Evolutionary conservation across 2,113 vertebrate species (phyloP), one percentile per base, ranked within the genome.

Genomic region (Proterorhinus semilunaris): DNA sequence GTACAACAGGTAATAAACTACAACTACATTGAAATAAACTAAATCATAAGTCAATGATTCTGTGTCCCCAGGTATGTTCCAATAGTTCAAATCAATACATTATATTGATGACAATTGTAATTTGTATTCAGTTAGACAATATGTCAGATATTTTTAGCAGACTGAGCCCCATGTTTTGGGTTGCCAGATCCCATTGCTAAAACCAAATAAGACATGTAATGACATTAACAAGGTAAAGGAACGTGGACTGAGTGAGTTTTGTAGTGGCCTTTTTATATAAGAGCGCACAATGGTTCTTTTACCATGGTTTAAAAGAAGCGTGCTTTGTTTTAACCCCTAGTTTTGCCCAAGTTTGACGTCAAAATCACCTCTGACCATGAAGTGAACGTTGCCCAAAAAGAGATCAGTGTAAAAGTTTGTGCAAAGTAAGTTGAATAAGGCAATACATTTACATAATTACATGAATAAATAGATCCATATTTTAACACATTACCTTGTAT

Each of bases 321-420:
- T 6, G 16, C 15, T 0, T 1, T 1, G 16, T n/a, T 47, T 76
- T 76, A 10, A 1, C 51, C 62, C 65, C n/a, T 61, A 92, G 91
- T 89, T 87, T 78, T 91, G 65, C 91, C 91, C 1, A 91, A 83
- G 82, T 92, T 92, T 79, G 86, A 91, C 0, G 51, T 87, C 4
- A 84, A 58, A 36, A 0, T 91, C 57, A 62, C 72, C 1, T 16
- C 8, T 13, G 7, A 68, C 7, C 43, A 77, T 4, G 46, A 84
- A 79, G 69, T 83, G 9, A 83, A 63, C 11, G 53, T 89, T 46
- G 61, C 0, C 0, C 70, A 86, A 6, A 64, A 85, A 3, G 68
- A 82, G 10, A 13, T 90, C 27, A 52, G 67, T 27, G 45, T 68
- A 12, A 62, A 78, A 71, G 65, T 87, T 21, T 92, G 90, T 70